Evolutionary conservation across 2,888 invertebrate species (phyloP), one percentile per base, ranked within the genome.

Genomic region (Frankliniella intonsa): DNA sequence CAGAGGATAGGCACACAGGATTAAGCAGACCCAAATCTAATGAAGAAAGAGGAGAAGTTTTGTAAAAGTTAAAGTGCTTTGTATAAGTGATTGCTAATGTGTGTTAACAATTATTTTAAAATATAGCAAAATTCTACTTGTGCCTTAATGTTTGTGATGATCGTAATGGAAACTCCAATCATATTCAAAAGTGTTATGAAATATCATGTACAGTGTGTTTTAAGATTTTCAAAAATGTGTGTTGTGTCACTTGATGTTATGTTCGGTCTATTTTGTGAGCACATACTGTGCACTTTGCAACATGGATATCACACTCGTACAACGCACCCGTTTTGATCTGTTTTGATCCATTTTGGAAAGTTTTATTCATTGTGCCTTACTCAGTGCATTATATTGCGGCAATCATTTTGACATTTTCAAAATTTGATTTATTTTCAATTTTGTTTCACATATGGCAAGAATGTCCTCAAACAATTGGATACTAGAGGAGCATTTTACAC

Each of bases 191-290:
- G 69, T 55, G 55, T 55, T 55, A 19, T 55, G 25, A 76, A 76
- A 12, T 76, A 25, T 76, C 69, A 22, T 76, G 69, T 76, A 76
- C 25, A 25, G 69, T 25, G 69, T 25, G 25, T 76, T 76, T 76
- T 76, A 25, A 12, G 12, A 25, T 25, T 22, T 76, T 76, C 69
- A 22, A 76, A 76, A 76, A 22, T 76, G 69, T 76, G 69, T 76
- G 69, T 76, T 76, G 69, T 76, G 69, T 76, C 69, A 76, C 69
- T 76, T 25, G 69, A 76, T 76, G 69, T 76, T 76, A 76, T 76
- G 69, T 76, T 76, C 69, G n/a, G 69, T 76, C 69, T 22, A 76
- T 25, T 76, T 76, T 76, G 69, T 22, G 69, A 76, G 69, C 69
- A 76, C 69, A 25, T 11, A 25, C 22, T 12, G 69, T 76, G 69